Conservation (phyloP, 2,888 invertebrate genomes). For the Sabellastarte sp. region DNA sequence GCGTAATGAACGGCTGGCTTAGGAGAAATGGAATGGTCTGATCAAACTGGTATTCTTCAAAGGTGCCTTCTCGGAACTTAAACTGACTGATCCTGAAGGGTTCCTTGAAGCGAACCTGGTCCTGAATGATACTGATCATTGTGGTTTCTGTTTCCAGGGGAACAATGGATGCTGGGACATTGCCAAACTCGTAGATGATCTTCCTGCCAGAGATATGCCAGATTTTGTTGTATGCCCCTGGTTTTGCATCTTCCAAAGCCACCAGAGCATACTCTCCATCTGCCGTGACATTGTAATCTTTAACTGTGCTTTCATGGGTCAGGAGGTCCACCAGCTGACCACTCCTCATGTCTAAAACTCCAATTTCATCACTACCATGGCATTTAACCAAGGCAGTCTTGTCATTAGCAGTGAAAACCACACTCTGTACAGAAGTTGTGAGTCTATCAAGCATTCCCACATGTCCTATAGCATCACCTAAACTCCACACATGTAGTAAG, state of each 20-base stretch:
- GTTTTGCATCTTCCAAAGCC: constrained; percentile 35
- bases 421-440: constrained; percentile 44
- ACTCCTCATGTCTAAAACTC: constrained; percentile 50
- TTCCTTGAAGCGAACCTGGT: constrained; percentile 33
- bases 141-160: constrained; percentile 30
- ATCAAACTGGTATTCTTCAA: constrained; percentile 36
- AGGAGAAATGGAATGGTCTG: constrained; percentile 38
- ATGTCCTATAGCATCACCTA: constrained; percentile 45
- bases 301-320: constrained; percentile 48
- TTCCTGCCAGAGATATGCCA: constrained; percentile 50
- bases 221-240: constrained; percentile 44
- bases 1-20: constrained; percentile 46
- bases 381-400: constrained; percentile 44
- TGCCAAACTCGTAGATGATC: constrained; percentile 51
- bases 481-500: constrained; percentile 51
- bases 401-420: constrained; percentile 40
- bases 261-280: constrained; percentile 49
- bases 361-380: constrained; percentile 50
- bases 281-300: constrained; percentile 43
- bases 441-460: constrained; percentile 46
- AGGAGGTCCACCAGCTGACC: constrained; percentile 53
- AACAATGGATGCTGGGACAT: constrained; percentile 42
- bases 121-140: constrained; percentile 43
- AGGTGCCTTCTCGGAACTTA: constrained; percentile 33
- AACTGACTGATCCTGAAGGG: constrained; percentile 40